Percentiles rank a stretch among this genome's conserved stretches.
phyloP scores from a whole-genome alignment of 2,888 invertebrate genomes.

The Caenorhabditis angaria region DNA sequence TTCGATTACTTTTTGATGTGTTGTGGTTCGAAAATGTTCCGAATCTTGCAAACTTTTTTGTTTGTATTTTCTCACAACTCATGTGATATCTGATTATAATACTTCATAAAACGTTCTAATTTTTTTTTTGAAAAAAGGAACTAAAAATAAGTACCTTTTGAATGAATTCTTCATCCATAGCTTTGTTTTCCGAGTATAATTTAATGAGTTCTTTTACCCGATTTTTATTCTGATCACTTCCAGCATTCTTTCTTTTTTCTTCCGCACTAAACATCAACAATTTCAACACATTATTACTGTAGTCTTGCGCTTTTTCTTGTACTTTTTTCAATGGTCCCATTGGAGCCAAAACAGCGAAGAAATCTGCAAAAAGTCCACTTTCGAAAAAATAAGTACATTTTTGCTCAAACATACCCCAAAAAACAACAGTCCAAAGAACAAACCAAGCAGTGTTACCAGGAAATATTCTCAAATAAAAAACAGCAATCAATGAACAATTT shows the following conservation, averaged over 20 bases:
- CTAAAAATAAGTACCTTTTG: conserved; percentile 15
- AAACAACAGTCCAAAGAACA: conserved; percentile 49
- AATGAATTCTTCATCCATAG: conserved; percentile 26
- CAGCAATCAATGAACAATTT: conserved; percentile 62
- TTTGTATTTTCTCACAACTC: neutral
- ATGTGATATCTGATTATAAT: neutral
- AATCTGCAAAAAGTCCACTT: conserved; percentile 34
- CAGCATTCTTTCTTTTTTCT: conserved; percentile 20
- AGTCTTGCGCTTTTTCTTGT: conserved; percentile 59
- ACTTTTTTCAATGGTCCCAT: conserved; percentile 59
- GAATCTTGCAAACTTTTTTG: no score
- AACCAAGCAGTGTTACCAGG: conserved; percentile 62
- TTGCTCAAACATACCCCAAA: conserved; percentile 51
- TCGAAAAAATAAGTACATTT: neutral
- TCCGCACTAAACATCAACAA: conserved; percentile 61
- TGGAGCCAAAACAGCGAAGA: conserved; percentile 62
- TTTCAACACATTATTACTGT: conserved; percentile 57
- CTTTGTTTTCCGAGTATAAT: conserved; percentile 24
- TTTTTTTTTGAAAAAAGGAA: neutral
- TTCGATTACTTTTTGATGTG: no score
- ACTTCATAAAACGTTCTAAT: neutral
- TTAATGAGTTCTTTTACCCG: conserved; percentile 26
- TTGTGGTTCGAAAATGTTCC: no score
- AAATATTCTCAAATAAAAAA: conserved; percentile 58
- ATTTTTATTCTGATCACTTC: conserved; percentile 14